Percentiles rank a stretch among this genome's conserved stretches.
Conservation (phyloP, 2,797 vertebrate genomes). For the Anguilla anguilla region DNA sequence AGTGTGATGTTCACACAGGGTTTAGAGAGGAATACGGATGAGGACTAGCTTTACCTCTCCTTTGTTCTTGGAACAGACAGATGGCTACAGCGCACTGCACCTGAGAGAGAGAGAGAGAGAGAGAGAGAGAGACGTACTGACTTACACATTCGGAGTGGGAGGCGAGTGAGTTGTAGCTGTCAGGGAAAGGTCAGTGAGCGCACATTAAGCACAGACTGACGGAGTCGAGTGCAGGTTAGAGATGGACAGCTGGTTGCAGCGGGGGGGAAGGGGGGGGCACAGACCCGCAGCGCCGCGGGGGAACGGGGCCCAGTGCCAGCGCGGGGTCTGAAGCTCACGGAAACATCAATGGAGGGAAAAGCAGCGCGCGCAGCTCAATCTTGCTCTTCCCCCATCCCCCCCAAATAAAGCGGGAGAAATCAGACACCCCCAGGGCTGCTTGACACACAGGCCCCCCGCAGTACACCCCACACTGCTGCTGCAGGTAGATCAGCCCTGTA, state of each 20-base stretch:
- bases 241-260: no score
- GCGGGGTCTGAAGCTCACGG: slow-evolving; percentile 30
- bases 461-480: no score
- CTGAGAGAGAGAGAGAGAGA: slow-evolving; percentile 60
- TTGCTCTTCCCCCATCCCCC: not conserved
- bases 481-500: no score
- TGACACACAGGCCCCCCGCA: no score
- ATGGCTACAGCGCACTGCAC: slow-evolving; percentile 60
- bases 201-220: slow-evolving; percentile 16
- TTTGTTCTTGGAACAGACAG: slow-evolving; percentile 21
- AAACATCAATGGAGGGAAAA: not conserved
- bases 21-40: not conserved
- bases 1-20: slow-evolving; percentile 33
- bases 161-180: not conserved
- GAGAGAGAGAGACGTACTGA: not conserved
- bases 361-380: not conserved
- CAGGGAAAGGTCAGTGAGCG: not conserved
- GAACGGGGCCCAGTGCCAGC: not conserved
- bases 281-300: not conserved
- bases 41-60: not conserved
- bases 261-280: no score
- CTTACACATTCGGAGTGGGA: not conserved
- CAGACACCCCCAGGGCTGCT: no score
- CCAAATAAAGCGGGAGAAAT: no score
- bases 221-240: not conserved